Percentiles rank a stretch among this genome's conserved stretches.
Evolutionary conservation across 2,113 vertebrate genomes (phyloP).

Genomic region (Laticauda laticaudata): DNA sequence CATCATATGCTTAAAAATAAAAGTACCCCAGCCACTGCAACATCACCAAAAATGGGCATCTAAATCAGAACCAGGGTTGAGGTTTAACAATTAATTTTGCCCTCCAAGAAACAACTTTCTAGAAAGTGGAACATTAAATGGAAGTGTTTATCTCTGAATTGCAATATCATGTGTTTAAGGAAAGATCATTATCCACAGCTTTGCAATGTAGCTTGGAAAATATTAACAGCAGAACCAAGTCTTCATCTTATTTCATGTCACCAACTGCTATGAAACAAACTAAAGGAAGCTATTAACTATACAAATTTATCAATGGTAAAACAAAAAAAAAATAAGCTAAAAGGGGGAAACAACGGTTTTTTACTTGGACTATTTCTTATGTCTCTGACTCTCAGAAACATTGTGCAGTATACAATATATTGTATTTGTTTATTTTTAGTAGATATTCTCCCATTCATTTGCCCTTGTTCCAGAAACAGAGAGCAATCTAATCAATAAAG

Average conservation of each 20-base stretch:
- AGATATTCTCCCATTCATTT: conserved; percentile 35
- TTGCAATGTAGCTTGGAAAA: conserved; percentile 43
- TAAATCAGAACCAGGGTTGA: not conserved
- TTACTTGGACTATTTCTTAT: not conserved
- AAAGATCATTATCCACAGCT: conserved; percentile 15
- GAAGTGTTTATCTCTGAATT: conserved; percentile 6
- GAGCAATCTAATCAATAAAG: conserved; percentile 47
- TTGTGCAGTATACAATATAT: not conserved
- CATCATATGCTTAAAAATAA: not conserved
- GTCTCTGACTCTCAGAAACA: not conserved
- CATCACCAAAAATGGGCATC: not conserved
- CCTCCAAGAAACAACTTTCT: conserved; percentile 7
- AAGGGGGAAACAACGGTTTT: not conserved
- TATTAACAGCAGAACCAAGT: conserved; percentile 50
- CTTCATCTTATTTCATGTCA: conserved; percentile 42
- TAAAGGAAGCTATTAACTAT: conserved; percentile 24
- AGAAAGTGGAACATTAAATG: conserved; percentile 29
- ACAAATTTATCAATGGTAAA: conserved; percentile 46
- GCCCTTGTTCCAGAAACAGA: conserved; percentile 18
- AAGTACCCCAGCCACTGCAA: not conserved
- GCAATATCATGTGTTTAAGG: not conserved
- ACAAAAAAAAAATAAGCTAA: conserved; percentile 9
- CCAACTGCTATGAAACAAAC: conserved; percentile 11
- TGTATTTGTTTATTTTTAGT: conserved; percentile 16
- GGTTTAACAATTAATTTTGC: not conserved